Base-by-base conservation (phyloP, 2,888 invertebrate species). In the Nasonia oneida region DNA sequence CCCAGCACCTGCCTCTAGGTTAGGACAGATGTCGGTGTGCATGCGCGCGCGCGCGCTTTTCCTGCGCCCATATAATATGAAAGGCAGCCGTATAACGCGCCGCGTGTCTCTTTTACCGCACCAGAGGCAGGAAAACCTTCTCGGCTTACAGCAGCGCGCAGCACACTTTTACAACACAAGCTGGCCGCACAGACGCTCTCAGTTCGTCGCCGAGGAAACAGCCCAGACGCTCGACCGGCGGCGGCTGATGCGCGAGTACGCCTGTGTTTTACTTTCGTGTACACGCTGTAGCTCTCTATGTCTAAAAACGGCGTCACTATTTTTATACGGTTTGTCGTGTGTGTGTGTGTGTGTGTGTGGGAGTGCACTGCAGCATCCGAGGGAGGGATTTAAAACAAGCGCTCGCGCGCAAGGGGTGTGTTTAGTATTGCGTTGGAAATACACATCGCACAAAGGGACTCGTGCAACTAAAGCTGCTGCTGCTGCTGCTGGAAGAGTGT, bases 1-100 rank as follows among this genome's bases (percentile, higher is more conserved):
- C 50, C n/a, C 53, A 80, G 76, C 84, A 84, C 80, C 84, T 84
- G 84, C 81, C 23, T 33, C 57, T 61, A 10, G n/a, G 39, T 42
- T 39, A 42, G 76, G 75, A 42, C 80, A 81, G 84, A 80, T 84
- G 84, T 75, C 50, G 42, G n/a, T 5, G 5, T 33, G 42, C 15
- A 1, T 23, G 64, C 29, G 29, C 37, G n/a, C 37, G 67, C 70
- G n/a, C 37, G 67, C 70, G 84, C 70, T 84, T 84, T 84, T 84
- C 84, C 84, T 61, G 78, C 29, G 53, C 37, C 4, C 37, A 37
- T 37, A 37, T 50, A 82, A 82, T 29, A 29, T 67, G 82, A 67
- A 82, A 82, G 75, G 37, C 50, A 47, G 61, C 70, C 50, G n/a
- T 29, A 3, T 29, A 29, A 53, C 53, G 23, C 29, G 39, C 70